Percentiles rank a stretch among this genome's conserved stretches.
These are phyloP conservation scores for Eutolmus rufibarbis DNA, from an alignment of 2,888 invertebrate species.

Conservation along the genomic window DNA sequence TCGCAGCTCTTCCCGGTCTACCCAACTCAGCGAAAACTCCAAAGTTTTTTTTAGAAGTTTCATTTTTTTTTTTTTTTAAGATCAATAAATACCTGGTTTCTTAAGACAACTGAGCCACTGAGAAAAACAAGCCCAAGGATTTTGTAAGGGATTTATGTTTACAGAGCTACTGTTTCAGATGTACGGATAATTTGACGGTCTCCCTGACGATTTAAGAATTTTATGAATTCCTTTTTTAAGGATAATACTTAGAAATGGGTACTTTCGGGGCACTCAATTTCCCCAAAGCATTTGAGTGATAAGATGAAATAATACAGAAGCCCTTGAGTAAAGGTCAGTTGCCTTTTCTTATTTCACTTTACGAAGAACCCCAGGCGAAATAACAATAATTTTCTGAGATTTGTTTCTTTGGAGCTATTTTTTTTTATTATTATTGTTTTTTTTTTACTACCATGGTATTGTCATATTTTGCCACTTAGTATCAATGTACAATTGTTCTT, in stretches of 20 bases:
- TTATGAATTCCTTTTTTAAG: not conserved
- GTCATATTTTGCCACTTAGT: not conserved
- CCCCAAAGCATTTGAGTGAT: not conserved
- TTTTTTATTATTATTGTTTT: not conserved
- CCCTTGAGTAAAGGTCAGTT: not conserved
- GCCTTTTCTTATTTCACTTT: not conserved
- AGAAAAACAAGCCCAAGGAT: not conserved
- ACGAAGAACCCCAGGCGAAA: not conserved
- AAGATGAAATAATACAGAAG: not conserved
- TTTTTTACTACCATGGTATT: not conserved
- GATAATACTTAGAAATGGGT: not conserved
- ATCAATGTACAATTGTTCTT: not conserved
- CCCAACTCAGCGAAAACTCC: not conserved
- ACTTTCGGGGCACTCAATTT: not conserved
- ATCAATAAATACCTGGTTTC: not conserved
- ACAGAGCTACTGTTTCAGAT: not conserved
- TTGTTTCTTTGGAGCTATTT: not conserved
- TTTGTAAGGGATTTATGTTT: not conserved
- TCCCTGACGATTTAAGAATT: not conserved
- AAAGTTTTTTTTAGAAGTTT: not conserved
- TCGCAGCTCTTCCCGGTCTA: not conserved
- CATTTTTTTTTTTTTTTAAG: not conserved
- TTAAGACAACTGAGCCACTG: not conserved
- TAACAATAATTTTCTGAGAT: not conserved
- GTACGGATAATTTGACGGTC: not conserved